Base-by-base conservation (phyloP, 2,888 invertebrate genomes). In the Trimorus sp. region DNA sequence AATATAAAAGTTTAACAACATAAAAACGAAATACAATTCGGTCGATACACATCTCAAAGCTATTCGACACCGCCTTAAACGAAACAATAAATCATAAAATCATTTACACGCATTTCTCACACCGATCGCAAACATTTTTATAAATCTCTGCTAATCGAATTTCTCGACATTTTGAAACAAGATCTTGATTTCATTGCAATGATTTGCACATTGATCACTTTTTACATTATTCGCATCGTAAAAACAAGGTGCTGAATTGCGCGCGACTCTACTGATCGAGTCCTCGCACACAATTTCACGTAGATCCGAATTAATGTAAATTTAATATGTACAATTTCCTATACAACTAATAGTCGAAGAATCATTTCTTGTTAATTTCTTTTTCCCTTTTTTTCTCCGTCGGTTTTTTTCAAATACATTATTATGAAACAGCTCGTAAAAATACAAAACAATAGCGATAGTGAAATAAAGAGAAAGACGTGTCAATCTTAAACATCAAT, bases 61-160 rank as follows among this genome's bases (percentile, higher is more conserved):
- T 53, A 63, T 75, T 66, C 74, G 60, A 76, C 54, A 76, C 48
- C 60, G 68, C 75, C 68, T 62, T 45, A 68, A 68, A 59, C 60
- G 40, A 75, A 68, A 12, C 12, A 45, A 26, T 26, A 45, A 45
- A 45, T 6, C 11, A 45, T 45, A 26, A 26, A 45, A 11, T 45
- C 12, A 12, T 45, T 12, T 45, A 45, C 45, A 45, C 45, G 45
- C 45, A 45, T 45, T 59, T n/a, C 54, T 74, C 66, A 68, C 62
- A 68, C 68, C 65, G 48, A 69, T 74, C 80, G 84, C 84, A 88
- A 89, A 88, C 87, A 88, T 88, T 88, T 88, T 89, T 87, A 87
- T 87, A 88, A 89, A 89, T 87, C 85, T 86, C 88, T 88, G 86
- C 86, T 70, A 81, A 79, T 85, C 74, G 42, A 73, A 79, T 79